Evolutionary conservation across 2,888 invertebrate genomes (phyloP).

Genomic region (Drosophila seclusa): DNA sequence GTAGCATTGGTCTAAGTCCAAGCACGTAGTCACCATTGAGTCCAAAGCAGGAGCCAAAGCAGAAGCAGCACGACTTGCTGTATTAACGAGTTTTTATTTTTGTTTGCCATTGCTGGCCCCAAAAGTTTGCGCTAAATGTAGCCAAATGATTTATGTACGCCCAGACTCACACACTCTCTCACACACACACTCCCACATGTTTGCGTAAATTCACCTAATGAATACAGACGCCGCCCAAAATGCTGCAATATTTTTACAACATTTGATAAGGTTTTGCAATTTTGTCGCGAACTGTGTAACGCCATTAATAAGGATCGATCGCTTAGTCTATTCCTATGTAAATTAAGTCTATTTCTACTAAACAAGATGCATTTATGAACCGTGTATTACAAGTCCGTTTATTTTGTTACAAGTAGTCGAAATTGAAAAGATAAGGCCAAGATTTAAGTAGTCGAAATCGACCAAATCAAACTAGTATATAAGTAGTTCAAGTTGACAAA

Average conservation of each 20-base stretch:
- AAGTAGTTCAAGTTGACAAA: neutral
- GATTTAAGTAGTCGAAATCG: neutral
- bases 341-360: neutral
- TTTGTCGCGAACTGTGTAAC: neutral
- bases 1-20: constrained; percentile 55
- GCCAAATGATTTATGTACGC: constrained; percentile 81
- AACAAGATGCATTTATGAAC: neutral
- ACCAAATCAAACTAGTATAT: neutral
- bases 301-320: neutral
- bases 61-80: constrained; percentile 59
- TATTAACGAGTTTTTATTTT: constrained; percentile 79
- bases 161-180: constrained; percentile 6
- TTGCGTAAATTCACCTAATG: constrained; percentile 5
- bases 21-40: neutral
- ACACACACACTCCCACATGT: constrained; percentile 7
- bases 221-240: constrained; percentile 32
- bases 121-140: constrained; percentile 66
- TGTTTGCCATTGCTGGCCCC: constrained; percentile 52
- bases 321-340: accelerated
- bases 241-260: constrained; percentile 48
- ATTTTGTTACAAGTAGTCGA: neutral
- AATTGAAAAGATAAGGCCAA: neutral
- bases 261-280: neutral
- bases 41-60: constrained; percentile 3
- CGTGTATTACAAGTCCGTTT: neutral